These are phyloP conservation scores for Philhelius pedissequus DNA, from an alignment of 2,888 invertebrate genomes.

Conservation along the genomic window DNA sequence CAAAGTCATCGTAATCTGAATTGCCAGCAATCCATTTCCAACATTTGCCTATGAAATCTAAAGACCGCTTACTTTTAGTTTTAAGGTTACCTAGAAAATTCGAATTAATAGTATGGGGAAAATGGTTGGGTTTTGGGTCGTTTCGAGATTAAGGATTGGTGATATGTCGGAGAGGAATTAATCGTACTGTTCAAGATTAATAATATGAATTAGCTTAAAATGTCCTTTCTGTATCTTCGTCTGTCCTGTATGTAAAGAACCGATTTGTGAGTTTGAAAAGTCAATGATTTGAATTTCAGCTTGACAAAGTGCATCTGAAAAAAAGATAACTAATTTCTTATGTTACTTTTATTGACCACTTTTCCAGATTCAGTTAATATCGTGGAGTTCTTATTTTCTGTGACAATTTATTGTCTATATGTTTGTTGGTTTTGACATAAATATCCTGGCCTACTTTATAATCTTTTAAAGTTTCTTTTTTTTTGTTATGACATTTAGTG, in stretches of 20 bases:
- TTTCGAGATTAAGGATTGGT: no score
- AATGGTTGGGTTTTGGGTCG: not conserved
- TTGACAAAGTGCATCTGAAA: not conserved
- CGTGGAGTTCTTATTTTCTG: slow-evolving; percentile 18
- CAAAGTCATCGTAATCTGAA: slow-evolving; percentile 3
- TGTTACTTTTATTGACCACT: slow-evolving; percentile 44
- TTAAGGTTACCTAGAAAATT: not conserved
- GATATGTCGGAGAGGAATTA: no score
- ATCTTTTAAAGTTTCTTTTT: no score
- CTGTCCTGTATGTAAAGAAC: not conserved
- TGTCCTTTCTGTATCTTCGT: not conserved
- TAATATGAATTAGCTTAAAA: not conserved
- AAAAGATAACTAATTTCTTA: slow-evolving; percentile 27
- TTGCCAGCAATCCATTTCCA: slow-evolving; percentile 12
- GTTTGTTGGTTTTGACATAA: slow-evolving; percentile 21
- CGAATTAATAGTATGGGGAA: not conserved
- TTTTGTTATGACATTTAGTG: no score
- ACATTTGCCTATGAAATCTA: not conserved
- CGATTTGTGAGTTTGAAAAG: not conserved
- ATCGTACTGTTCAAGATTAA: no score
- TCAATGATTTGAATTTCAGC: not conserved
- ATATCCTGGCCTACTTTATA: not conserved
- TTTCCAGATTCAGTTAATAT: slow-evolving; percentile 29
- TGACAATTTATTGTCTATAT: slow-evolving; percentile 28
- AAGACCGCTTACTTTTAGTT: no score